Conservation (phyloP, 2,797 vertebrate species). For the Sebastolobus altivelis region DNA sequence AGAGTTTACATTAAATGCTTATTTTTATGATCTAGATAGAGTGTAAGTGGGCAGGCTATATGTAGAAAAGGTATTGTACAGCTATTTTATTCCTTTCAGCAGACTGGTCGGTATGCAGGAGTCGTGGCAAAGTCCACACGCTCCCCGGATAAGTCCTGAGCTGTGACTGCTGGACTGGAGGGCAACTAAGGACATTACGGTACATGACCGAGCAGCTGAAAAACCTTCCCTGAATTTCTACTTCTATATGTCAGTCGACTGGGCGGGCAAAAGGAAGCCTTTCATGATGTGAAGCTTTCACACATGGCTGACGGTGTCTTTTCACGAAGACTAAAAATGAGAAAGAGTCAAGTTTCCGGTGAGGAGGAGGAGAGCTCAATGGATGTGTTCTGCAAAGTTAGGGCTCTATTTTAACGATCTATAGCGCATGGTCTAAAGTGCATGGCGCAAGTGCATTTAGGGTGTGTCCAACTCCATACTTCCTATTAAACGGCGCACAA, state of each 20-base stretch:
- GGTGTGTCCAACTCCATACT: too few relatives aligned
- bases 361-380: background rate
- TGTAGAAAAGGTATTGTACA: background rate
- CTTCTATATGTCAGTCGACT: conserved; percentile 1
- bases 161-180: conserved; percentile 31
- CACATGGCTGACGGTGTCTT: background rate
- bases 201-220: conserved; percentile 26
- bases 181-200: conserved; percentile 36
- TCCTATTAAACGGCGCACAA: too few relatives aligned
- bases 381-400: background rate
- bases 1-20: background rate
- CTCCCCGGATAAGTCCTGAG: conserved; percentile 19
- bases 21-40: background rate
- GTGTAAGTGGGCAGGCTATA: background rate
- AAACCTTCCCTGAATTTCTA: conserved; percentile 1
- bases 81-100: background rate
- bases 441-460: too few relatives aligned
- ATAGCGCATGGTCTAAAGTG: too few relatives aligned
- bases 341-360: background rate
- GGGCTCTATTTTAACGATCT: too few relatives aligned
- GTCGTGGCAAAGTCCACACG: conserved; percentile 5
- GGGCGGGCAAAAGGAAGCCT: background rate
- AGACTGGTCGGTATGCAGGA: conserved; percentile 5
- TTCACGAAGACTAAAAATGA: conserved; percentile 26
- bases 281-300: conserved; percentile 20